Evolutionary conservation across 2,113 vertebrate genomes (phyloP).

Genomic region (Opisthocomus hoazin): DNA sequence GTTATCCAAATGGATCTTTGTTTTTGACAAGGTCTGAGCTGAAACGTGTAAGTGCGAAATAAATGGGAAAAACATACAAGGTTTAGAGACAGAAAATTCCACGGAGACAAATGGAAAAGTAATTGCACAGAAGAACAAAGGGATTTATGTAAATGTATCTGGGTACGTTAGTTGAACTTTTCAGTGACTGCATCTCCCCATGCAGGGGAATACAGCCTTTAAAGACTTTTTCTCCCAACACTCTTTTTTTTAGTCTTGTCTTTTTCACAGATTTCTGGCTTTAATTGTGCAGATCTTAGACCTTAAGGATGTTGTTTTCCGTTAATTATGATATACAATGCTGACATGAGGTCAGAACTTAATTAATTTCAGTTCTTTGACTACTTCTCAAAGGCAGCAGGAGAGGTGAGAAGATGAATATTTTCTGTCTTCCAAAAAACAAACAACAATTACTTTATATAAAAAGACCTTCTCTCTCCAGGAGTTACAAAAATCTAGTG

Average conservation of each 20-base stretch:
- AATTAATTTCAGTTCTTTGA: constrained; percentile 61
- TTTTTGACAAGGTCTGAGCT: not conserved
- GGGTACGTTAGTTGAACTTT: not conserved
- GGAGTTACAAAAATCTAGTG: constrained; percentile 9
- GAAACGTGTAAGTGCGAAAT: not conserved
- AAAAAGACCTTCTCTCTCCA: constrained; percentile 30
- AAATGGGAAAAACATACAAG: not conserved
- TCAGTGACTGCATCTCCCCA: not conserved
- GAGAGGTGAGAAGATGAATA: constrained; percentile 33
- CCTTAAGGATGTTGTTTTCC: constrained; percentile 42
- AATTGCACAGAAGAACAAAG: constrained; percentile 28
- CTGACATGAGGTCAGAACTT: constrained; percentile 51
- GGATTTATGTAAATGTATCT: not conserved
- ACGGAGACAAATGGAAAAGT: not conserved
- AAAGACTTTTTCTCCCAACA: not conserved
- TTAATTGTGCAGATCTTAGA: constrained; percentile 52
- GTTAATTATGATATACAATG: constrained; percentile 54
- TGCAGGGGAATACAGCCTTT: not conserved
- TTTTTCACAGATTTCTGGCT: constrained; percentile 1
- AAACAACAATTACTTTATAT: constrained; percentile 56
- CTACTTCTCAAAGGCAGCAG: constrained; percentile 47
- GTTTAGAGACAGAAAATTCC: not conserved
- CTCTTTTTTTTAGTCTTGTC: not conserved
- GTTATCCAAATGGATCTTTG: not conserved
- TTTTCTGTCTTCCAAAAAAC: not conserved